These are phyloP conservation scores for Apolygus lucorum DNA, from an alignment of 1,140 invertebrate genomes.

Conservation along the genomic window DNA sequence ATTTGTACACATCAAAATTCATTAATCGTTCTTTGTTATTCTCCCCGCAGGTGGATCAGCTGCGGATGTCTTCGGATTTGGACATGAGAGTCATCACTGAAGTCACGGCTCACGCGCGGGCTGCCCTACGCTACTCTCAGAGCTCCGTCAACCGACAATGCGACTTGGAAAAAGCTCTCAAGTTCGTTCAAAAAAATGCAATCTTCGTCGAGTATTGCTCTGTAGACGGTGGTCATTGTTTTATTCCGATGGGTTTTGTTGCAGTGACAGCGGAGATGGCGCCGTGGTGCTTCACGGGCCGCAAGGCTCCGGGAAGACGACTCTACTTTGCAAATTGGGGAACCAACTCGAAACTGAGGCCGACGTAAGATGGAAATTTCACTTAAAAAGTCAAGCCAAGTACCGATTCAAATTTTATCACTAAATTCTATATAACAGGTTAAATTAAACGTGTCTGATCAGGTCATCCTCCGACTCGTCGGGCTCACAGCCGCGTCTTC, in stretches of 20 bases:
- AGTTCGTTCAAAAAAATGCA: too few species aligned
- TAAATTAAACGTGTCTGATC: not conserved
- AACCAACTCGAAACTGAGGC: slow-evolving; percentile 29
- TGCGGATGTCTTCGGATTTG: slow-evolving; percentile 9
- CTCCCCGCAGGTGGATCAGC: slow-evolving; percentile 2
- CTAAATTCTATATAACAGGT: not conserved
- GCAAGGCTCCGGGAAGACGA: slow-evolving; percentile 70
- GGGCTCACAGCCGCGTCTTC: slow-evolving; percentile 57
- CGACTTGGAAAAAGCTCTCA: not conserved
- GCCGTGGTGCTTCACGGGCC: slow-evolving; percentile 65
- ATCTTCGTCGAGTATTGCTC: too few species aligned
- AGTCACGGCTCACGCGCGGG: slow-evolving; percentile 3
- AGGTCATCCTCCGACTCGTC: slow-evolving; percentile 49
- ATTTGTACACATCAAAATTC: too few species aligned
- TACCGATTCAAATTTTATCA: not conserved
- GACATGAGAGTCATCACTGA: slow-evolving; percentile 18
- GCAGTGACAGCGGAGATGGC: slow-evolving; percentile 6
- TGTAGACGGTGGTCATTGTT: too few species aligned
- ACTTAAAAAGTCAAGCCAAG: not conserved
- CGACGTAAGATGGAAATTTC: slow-evolving; percentile 39
- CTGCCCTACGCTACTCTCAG: slow-evolving; percentile 6
- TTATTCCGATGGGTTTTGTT: too few species aligned
- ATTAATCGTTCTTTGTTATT: too few species aligned
- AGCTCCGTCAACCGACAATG: slow-evolving; percentile 15
- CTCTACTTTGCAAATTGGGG: slow-evolving; percentile 59